Conservation (phyloP, 2,797 vertebrate species). For the Gymnodraco acuticeps region DNA sequence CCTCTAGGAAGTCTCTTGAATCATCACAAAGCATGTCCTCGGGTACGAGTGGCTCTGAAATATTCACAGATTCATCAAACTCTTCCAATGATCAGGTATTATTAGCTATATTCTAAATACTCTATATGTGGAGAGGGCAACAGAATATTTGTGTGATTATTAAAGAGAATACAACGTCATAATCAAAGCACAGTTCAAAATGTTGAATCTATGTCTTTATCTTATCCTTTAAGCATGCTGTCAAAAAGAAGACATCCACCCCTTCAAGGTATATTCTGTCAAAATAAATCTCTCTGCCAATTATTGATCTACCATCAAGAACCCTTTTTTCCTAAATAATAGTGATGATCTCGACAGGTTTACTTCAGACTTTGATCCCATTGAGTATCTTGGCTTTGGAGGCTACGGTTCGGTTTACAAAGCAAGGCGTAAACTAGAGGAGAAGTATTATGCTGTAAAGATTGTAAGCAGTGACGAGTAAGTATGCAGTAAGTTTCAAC, state of each 20-base stretch:
- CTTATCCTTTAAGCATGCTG: constrained; percentile 11
- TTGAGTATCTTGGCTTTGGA: constrained; percentile 65
- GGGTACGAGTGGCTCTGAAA: too few relatives aligned
- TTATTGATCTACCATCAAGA: not conserved
- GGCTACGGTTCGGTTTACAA: constrained; percentile 75
- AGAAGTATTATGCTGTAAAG: constrained; percentile 74
- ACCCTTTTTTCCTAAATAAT: not conserved
- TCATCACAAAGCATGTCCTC: not conserved
- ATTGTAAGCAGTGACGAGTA: constrained; percentile 64
- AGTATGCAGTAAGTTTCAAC: constrained; percentile 34
- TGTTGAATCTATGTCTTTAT: not conserved
- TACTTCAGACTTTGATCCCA: constrained; percentile 56
- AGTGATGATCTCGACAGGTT: constrained; percentile 61
- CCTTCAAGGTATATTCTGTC: constrained; percentile 45
- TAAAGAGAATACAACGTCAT: not conserved
- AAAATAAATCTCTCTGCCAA: not conserved
- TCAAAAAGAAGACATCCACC: constrained; percentile 1
- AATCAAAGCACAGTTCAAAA: not conserved
- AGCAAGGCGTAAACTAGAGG: constrained; percentile 57
- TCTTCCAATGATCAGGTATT: constrained; percentile 29
- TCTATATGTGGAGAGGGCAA: not conserved
- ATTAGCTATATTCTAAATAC: not conserved
- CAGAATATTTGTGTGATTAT: not conserved
- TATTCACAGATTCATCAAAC: constrained; percentile 30
- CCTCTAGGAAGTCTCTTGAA: constrained; percentile 42